Evolutionary conservation across 1,140 invertebrate genomes (phyloP).

Genomic region (Scaptomyza montana): DNA sequence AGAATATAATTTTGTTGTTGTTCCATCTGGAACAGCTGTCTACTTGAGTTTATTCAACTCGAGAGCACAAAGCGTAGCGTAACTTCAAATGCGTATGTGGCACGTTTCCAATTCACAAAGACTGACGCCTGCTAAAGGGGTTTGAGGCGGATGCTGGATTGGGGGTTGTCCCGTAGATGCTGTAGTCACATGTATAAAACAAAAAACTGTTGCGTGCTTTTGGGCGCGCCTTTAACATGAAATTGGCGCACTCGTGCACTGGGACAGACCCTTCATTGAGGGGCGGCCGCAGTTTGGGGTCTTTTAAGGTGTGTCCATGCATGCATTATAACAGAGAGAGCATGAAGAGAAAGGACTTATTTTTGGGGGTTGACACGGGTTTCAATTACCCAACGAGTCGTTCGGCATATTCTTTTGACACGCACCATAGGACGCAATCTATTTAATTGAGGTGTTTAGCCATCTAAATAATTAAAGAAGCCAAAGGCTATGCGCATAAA

Average conservation of each 20-base stretch:
- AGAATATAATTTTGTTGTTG: conserved; percentile 2
- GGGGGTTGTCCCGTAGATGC: conserved; percentile 50
- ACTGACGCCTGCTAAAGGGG: conserved; percentile 1
- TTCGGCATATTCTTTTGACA: conserved; percentile 50
- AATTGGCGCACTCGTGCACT: conserved; percentile 76
- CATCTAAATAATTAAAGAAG: conserved; percentile 68
- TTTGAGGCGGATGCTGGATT: background rate
- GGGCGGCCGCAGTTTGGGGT: conserved; percentile 32
- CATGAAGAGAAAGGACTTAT: conserved; percentile 9
- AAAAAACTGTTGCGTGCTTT: conserved; percentile 75
- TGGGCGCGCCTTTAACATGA: conserved; percentile 37
- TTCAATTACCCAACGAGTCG: conserved; percentile 36
- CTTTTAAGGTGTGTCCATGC: conserved; percentile 54
- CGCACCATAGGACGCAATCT: conserved; percentile 64
- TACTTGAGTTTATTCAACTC: conserved; percentile 69
- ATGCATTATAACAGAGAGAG: conserved; percentile 28
- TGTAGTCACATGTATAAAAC: conserved; percentile 4
- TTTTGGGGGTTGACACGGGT: conserved; percentile 27
- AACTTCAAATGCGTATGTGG: conserved; percentile 27
- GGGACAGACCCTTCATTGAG: conserved; percentile 30
- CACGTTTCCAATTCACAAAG: conserved; percentile 43
- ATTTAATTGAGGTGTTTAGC: conserved; percentile 79
- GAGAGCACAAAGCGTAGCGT: conserved; percentile 15
- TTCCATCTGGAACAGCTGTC: conserved; percentile 31
- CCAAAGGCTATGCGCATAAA: conserved; percentile 26